Evolutionary conservation across 2,888 invertebrate species (phyloP).

Genomic region (Habrosyne pyritoides): DNA sequence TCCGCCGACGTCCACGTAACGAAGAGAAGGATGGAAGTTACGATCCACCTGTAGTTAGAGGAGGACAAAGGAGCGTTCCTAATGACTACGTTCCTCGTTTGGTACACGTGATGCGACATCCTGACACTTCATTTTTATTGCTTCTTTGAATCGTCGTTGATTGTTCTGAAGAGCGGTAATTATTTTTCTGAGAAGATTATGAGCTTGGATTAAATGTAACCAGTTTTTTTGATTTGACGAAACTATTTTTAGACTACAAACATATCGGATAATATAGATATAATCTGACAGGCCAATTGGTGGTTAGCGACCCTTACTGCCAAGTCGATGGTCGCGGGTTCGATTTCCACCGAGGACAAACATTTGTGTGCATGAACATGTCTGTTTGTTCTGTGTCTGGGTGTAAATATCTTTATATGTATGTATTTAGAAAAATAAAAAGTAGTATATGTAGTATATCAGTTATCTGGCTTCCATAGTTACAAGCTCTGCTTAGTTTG

Average conservation of each 20-base stretch:
- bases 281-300: no score
- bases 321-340: no score
- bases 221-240: not conserved
- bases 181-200: constrained; percentile 8
- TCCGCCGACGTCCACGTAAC: not conserved
- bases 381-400: no score
- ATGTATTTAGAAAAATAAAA: no score
- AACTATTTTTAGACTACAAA: not conserved
- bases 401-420: no score
- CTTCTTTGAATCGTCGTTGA: constrained; percentile 52
- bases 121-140: constrained; percentile 53
- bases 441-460: no score
- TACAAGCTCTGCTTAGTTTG: no score
- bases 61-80: constrained; percentile 11
- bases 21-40: constrained; percentile 23
- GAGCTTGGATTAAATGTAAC: not conserved
- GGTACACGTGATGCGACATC: constrained; percentile 47
- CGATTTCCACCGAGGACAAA: no score
- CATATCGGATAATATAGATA: no score
- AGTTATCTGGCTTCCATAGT: no score
- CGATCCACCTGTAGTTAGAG: not conserved
- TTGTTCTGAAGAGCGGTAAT: constrained; percentile 33
- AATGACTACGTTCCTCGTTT: constrained; percentile 35
- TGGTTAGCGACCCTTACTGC: no score
- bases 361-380: no score